Conservation (phyloP, 2,113 vertebrate species). For the Nannospalax galili region DNA sequence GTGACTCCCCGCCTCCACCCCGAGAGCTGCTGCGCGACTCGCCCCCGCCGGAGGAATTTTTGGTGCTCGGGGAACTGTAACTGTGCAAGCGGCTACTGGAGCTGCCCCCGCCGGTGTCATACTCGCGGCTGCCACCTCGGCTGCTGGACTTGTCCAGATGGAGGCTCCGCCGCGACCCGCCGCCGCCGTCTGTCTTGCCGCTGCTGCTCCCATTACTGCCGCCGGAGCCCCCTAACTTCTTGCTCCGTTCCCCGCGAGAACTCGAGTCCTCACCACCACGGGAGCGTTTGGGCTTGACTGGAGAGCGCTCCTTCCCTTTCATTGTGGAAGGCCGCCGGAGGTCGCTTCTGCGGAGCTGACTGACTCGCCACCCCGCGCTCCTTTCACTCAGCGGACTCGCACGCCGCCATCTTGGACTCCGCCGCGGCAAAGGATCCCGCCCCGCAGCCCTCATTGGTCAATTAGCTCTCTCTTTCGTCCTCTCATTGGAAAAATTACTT, state of each 20-base stretch:
- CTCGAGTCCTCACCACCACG: slow-evolving; percentile 92
- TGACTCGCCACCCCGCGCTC: slow-evolving; percentile 82
- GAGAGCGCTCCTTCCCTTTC: slow-evolving; percentile 98
- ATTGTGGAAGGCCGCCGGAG: slow-evolving; percentile 83
- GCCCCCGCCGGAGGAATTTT: slow-evolving; percentile 87
- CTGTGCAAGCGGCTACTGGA: slow-evolving; percentile 87
- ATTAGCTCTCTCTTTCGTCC: accelerated
- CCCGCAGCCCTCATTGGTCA: slow-evolving; percentile 71
- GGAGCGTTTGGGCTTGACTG: slow-evolving; percentile 95
- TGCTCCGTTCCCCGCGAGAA: slow-evolving; percentile 92
- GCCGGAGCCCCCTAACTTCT: slow-evolving; percentile 91
- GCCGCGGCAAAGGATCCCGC: slow-evolving; percentile 71
- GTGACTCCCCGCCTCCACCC: slow-evolving; percentile 83
- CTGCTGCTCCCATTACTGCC: slow-evolving; percentile 88
- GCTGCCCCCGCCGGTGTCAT: slow-evolving; percentile 87
- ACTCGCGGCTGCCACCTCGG: slow-evolving; percentile 89
- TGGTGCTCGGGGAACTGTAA: slow-evolving; percentile 82
- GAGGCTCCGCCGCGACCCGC: slow-evolving; percentile 88
- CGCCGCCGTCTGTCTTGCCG: slow-evolving; percentile 85
- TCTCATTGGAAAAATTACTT: slow-evolving; percentile 75
- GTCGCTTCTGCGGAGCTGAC: slow-evolving; percentile 76
- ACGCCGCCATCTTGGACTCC: slow-evolving; percentile 88
- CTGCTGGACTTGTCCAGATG: slow-evolving; percentile 88
- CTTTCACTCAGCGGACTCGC: slow-evolving; percentile 84
- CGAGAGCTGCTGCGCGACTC: slow-evolving; percentile 88